phyloP scores from a whole-genome alignment of 2,888 invertebrate species.

The Mellilla xanthometata region DNA sequence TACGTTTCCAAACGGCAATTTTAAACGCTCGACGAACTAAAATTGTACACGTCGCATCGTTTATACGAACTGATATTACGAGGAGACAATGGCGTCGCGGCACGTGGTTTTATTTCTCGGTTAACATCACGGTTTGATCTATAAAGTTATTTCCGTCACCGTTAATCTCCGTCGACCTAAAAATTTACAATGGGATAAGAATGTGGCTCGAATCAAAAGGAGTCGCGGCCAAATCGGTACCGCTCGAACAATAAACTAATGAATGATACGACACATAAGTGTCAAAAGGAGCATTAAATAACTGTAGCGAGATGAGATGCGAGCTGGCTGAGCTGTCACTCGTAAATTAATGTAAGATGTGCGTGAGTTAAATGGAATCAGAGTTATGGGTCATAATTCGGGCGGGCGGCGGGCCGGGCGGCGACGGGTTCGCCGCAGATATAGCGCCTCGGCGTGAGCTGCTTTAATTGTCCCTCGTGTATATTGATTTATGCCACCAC shows the following conservation, averaged over 20 bases:
- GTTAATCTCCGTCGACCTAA: slow-evolving; percentile 51
- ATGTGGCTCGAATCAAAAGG: slow-evolving; percentile 58
- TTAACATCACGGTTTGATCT: slow-evolving; percentile 31
- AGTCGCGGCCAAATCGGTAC: slow-evolving; percentile 60
- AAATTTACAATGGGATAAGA: slow-evolving; percentile 49
- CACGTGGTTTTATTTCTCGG: slow-evolving; percentile 29
- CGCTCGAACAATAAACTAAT: slow-evolving; percentile 62
- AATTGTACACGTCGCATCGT: slow-evolving; percentile 19
- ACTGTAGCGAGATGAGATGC: slow-evolving; percentile 65
- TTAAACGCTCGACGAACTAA: slow-evolving; percentile 15
- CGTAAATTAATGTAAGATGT: slow-evolving; percentile 76
- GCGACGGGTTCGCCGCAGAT: slow-evolving; percentile 60
- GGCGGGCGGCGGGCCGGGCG: slow-evolving; percentile 47
- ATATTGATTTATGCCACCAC: slow-evolving; percentile 39
- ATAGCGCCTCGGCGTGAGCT: slow-evolving; percentile 41
- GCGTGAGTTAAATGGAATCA: slow-evolving; percentile 70
- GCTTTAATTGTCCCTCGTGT: slow-evolving; percentile 44
- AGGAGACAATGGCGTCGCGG: slow-evolving; percentile 28
- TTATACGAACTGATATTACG: slow-evolving; percentile 15
- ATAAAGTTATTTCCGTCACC: slow-evolving; percentile 48
- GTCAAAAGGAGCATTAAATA: slow-evolving; percentile 77
- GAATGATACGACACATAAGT: slow-evolving; percentile 63
- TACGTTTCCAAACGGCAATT: slow-evolving; percentile 39
- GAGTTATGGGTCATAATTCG: slow-evolving; percentile 75
- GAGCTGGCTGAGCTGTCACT: slow-evolving; percentile 67